Evolutionary conservation across 2,113 vertebrate genomes (phyloP).

Genomic region (Laterallus jamaicensis): DNA sequence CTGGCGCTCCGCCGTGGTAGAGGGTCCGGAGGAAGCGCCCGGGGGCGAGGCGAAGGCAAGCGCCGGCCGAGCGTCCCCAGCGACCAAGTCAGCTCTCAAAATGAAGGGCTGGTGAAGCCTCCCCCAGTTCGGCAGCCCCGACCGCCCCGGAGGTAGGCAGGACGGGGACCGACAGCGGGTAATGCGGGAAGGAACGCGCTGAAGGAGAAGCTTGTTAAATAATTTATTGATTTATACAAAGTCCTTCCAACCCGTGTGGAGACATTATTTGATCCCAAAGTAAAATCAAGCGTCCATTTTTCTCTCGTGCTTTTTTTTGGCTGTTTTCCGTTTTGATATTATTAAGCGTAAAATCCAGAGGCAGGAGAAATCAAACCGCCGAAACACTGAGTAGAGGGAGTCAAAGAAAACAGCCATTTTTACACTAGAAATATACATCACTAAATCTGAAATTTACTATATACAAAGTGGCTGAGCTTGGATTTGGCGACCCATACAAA

Average conservation of each 20-base stretch:
- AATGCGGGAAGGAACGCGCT: not conserved
- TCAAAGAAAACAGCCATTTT: slow-evolving; percentile 73
- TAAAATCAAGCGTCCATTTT: slow-evolving; percentile 44
- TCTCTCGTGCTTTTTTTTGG: not conserved
- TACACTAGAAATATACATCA: slow-evolving; percentile 85
- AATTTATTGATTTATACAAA: slow-evolving; percentile 97
- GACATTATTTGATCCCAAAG: slow-evolving; percentile 55
- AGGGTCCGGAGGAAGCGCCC: not conserved
- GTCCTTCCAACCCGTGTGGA: slow-evolving; percentile 76
- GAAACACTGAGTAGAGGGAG: not conserved
- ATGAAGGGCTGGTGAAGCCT: not conserved
- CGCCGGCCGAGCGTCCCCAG: not conserved
- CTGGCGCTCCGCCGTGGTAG: not conserved
- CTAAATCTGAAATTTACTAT: slow-evolving; percentile 78
- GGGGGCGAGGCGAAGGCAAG: no score
- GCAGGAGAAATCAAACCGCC: slow-evolving; percentile 44
- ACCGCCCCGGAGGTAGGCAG: no score
- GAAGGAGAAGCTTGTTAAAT: slow-evolving; percentile 86
- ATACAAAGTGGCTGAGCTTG: slow-evolving; percentile 59
- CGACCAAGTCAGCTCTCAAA: no score
- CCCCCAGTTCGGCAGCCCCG: not conserved
- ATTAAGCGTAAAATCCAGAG: slow-evolving; percentile 49
- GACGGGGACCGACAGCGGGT: rapidly evolving
- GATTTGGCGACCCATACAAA: slow-evolving; percentile 61
- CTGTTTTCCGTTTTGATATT: not conserved